phyloP scores from a whole-genome alignment of 2,797 vertebrate species.

The Macropodus opercularis region DNA sequence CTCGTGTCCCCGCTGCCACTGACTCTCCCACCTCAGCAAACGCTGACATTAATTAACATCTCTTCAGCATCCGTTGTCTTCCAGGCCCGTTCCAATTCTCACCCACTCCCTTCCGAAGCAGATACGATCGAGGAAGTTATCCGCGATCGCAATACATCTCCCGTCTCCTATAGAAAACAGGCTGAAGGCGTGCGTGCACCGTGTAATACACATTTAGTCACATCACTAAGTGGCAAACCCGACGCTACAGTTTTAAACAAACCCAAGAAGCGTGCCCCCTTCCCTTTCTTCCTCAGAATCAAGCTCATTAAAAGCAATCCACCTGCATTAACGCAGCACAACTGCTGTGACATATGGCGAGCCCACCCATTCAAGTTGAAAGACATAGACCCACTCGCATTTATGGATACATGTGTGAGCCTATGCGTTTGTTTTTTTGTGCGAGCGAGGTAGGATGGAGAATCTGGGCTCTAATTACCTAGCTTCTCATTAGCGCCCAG shows the following conservation, averaged over 20 bases:
- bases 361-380: conserved; percentile 19
- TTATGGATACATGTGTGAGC: conserved; percentile 7
- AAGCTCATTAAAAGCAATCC: conserved; percentile 45
- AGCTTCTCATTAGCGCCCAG: conserved; percentile 73
- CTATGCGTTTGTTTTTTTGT: conserved; percentile 24
- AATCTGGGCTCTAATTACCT: conserved; percentile 73
- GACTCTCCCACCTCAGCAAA: conserved; percentile 21
- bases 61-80: no score
- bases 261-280: conserved; percentile 11
- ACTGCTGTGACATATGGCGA: conserved; percentile 49
- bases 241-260: no score
- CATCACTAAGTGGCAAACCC: no score
- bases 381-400: conserved; percentile 9
- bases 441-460: conserved; percentile 42
- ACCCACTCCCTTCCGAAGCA: no score
- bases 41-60: conserved; percentile 45
- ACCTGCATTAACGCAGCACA: conserved; percentile 26
- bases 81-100: no score
- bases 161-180: no score
- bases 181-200: no score
- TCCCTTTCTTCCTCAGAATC: conserved; percentile 13
- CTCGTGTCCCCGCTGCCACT: neutral
- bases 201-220: no score
- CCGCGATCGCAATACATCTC: no score
- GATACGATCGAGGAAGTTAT: no score